Evolutionary conservation across 2,888 invertebrate genomes (phyloP), one percentile per base, ranked within the genome.

Genomic region (Timema podura): DNA sequence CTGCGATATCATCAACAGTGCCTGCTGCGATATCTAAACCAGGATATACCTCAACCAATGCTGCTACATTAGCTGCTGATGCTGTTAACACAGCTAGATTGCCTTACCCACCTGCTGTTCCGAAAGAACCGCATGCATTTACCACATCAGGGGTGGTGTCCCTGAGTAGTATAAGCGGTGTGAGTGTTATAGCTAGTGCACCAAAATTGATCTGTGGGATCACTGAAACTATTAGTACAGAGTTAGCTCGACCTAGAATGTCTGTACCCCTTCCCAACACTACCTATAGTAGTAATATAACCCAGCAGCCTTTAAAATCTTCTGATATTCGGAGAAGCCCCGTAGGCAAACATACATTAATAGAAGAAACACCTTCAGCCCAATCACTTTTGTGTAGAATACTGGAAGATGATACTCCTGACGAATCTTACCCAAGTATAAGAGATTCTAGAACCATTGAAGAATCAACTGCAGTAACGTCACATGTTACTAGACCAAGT

Each of bases 41-140:
- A 30, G 51, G 46, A 13, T 64, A 71, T 46, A 64, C 73, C 10
- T 65, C 73, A 16, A 64, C 68, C n/a, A 65, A 65, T 59, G 69
- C 74, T 15, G 73, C 73, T 47, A 77, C 77, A 30, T 70, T 77
- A 10, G 75, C 77, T 45, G 76, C 79, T 7, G 79, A 75, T 75
- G 73, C 74, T 46, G 74, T 76, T 1, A 73, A 73, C 65, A 71
- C 76, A 45, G 73, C 76, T 64, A 70, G 74, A 48, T 71, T 74
- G 48, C 74, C 76, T 16, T 74, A 74, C 67, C 74, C 75, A 47
- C 74, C 74, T 48, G 70, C 68, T 30, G 16, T 61, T 15, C 30
- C 48, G 8, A 48, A 48, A 47, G 59, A 65, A 5, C 69, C 54
- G 44, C n/a, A 59, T 15, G 30, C 66, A 16, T 59, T 66, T 16